A percentile compares a stretch with the other conserved stretches of the same genome.
phyloP scores from a whole-genome alignment of 2,113 vertebrate species.

The Pelusios castaneus region DNA sequence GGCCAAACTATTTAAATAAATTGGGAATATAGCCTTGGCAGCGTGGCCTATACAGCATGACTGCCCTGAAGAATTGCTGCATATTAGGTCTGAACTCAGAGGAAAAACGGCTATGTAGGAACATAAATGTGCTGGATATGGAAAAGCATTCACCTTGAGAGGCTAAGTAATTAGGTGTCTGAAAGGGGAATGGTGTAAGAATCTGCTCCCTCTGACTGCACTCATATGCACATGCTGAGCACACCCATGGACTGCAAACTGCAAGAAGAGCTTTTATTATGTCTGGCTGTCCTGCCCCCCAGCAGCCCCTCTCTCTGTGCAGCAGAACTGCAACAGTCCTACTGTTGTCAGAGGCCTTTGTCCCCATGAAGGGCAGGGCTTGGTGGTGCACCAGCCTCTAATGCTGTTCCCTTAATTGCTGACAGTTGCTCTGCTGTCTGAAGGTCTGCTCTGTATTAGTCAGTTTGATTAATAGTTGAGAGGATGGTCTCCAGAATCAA shows the following conservation, averaged over 20 bases:
- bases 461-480: slow-evolving; percentile 42
- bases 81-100: not conserved
- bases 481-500: not conserved
- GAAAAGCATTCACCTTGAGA: not conserved
- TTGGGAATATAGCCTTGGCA: not conserved
- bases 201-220: not conserved
- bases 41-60: not conserved
- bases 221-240: accelerated
- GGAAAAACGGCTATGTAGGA: not conserved
- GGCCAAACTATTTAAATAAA: not conserved
- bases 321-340: not conserved
- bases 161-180: not conserved
- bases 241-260: accelerated
- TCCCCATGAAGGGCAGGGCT: not conserved
- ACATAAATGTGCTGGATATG: not conserved
- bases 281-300: not conserved
- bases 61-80: not conserved
- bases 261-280: accelerated
- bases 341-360: not conserved
- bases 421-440: not conserved
- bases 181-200: not conserved
- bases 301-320: not conserved
- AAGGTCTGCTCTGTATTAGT: not conserved
- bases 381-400: not conserved
- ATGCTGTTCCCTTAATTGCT: not conserved